These are phyloP conservation scores for Willisornis vidua DNA, from an alignment of 2,113 vertebrate genomes.

Conservation along the genomic window DNA sequence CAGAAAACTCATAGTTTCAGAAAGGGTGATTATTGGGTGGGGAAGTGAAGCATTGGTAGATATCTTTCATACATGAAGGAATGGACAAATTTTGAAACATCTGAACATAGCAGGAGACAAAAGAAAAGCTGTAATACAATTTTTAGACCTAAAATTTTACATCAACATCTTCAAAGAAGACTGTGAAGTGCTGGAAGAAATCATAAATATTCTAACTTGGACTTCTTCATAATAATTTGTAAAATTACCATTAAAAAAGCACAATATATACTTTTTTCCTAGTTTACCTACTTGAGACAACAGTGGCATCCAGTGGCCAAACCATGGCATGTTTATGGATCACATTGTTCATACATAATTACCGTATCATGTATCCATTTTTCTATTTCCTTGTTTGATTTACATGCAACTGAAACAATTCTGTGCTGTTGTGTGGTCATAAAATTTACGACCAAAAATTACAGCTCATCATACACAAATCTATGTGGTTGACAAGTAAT, in stretches of 20 bases:
- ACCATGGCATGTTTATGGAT: neutral
- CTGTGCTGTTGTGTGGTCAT: neutral
- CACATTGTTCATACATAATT: neutral
- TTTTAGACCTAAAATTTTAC: neutral
- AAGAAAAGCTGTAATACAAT: neutral
- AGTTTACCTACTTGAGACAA: conserved; percentile 38
- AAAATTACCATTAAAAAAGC: neutral
- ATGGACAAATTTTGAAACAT: neutral
- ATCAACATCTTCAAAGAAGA: neutral
- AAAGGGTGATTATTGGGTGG: neutral
- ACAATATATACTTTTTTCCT: neutral
- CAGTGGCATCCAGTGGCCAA: conserved; percentile 65
- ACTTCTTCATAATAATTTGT: neutral
- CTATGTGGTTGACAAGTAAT: neutral
- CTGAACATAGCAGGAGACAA: neutral
- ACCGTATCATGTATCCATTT: neutral
- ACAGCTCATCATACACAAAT: neutral
- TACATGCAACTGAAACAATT: neutral
- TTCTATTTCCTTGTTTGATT: neutral
- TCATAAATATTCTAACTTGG: neutral
- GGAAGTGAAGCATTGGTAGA: neutral
- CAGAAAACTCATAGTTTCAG: neutral
- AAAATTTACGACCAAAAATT: neutral
- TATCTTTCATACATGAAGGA: neutral
- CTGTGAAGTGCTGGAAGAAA: neutral